Evolutionary conservation across 2,113 vertebrate genomes (phyloP), one percentile per base, ranked within the genome.

Genomic region (Brachypteracias leptosomus): DNA sequence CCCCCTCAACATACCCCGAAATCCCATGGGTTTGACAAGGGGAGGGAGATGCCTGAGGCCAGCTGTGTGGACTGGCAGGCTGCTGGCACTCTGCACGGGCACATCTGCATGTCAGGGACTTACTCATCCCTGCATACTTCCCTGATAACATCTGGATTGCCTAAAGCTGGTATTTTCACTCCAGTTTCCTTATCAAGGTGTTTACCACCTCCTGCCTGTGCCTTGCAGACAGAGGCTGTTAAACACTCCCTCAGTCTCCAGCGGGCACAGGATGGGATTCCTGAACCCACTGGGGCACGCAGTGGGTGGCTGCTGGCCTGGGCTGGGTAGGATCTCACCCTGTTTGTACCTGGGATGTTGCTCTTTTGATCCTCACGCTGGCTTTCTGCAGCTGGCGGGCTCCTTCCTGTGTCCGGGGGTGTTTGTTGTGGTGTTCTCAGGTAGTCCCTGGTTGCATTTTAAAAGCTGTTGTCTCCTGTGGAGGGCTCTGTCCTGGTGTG

Each of bases 131-230:
- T 95, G 92, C 95, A 96, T 96, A 70, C 85, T 95, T 94, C 92
- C 85, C 88, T 81, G 95, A 97, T 96, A 96, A 96, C 92, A 97
- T 95, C 94, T 96, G 79, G 92, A 95, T 96, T 90, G 95, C 95
- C 95, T 96, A 95, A 96, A 97, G 95, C 95, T 78, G 82, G 88
- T 94, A 88, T 96, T 96, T 96, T 96, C 95, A 88, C 91, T 96
- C 88, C 65, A 93, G 93, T 93, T 94, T 94, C 92, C 96, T 97
- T 97, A 96, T 96, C 96, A 94, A 93, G 85, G 91, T 96, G 94
- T 96, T 95, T 95, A 95, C 95, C 85, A 95, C 88, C 96, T 96
- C 72, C 82, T 77, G 82, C 88, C 89, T 96, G 82, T 92, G 63
- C 85, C 82, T 94, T 88, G 72, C 88, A 97, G 93, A 91, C 85